These are phyloP conservation scores for Mico argentatus DNA, from an alignment of 2,797 vertebrate species.

Conservation along the genomic window DNA sequence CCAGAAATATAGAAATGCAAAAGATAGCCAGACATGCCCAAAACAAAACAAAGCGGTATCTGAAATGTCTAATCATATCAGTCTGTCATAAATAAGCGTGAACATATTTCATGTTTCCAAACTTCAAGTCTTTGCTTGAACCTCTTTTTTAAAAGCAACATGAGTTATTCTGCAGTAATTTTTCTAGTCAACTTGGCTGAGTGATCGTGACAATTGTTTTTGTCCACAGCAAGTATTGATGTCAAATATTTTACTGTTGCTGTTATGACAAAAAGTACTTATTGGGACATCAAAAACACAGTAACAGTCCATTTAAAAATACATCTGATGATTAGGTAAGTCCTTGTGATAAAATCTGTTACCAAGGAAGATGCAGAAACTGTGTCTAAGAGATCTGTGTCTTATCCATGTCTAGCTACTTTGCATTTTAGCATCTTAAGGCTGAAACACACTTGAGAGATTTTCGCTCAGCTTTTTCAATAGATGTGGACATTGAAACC, in stretches of 20 bases:
- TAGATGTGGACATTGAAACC: neutral
- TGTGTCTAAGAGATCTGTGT: neutral
- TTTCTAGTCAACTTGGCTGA: neutral
- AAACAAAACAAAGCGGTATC: neutral
- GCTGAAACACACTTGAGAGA: neutral
- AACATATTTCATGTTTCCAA: neutral
- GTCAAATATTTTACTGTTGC: neutral
- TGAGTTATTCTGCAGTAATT: neutral
- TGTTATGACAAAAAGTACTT: neutral
- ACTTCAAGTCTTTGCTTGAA: neutral
- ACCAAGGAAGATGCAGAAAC: neutral
- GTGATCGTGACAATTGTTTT: neutral
- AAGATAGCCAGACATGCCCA: neutral
- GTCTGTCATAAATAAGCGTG: neutral
- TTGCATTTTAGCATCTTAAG: neutral
- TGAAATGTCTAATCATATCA: neutral
- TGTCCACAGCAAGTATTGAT: neutral
- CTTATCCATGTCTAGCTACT: neutral
- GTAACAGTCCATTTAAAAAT: neutral
- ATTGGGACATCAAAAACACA: neutral
- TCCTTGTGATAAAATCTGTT: neutral
- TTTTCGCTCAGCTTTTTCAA: neutral
- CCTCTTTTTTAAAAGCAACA: slow-evolving; percentile 16
- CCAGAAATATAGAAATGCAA: neutral
- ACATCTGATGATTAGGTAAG: neutral